phyloP scores from a whole-genome alignment of 2,797 vertebrate genomes.

The Ctenopoma kingsleyae region DNA sequence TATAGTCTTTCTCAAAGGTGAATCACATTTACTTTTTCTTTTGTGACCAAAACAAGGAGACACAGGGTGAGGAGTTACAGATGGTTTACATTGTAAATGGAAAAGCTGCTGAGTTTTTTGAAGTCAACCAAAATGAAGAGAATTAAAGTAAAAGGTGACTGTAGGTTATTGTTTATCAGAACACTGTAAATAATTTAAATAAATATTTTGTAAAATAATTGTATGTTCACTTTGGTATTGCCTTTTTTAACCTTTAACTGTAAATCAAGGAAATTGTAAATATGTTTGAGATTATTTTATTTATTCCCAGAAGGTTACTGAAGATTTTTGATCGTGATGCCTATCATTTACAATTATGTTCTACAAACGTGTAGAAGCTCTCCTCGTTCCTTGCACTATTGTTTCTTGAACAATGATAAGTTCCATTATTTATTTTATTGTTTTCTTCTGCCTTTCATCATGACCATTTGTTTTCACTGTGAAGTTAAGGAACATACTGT shows the following conservation, averaged over 20 bases:
- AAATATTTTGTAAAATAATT: constrained; percentile 69
- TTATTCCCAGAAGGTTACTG: constrained; percentile 74
- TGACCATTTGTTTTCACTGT: constrained; percentile 26
- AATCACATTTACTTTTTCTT: background rate
- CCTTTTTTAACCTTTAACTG: constrained; percentile 68
- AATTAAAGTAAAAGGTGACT: constrained; percentile 31
- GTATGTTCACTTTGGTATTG: constrained; percentile 46
- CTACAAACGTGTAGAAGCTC: background rate
- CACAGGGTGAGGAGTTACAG: constrained; percentile 3
- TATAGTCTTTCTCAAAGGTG: background rate
- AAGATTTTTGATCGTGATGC: constrained; percentile 38
- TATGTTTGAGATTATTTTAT: constrained; percentile 74
- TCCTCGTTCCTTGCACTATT: constrained; percentile 7
- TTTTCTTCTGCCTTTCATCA: background rate
- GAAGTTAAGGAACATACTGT: constrained; percentile 12
- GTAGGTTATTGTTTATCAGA: constrained; percentile 34
- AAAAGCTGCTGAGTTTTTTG: constrained; percentile 66
- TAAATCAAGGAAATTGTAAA: constrained; percentile 73
- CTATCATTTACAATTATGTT: background rate
- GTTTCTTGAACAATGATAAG: constrained; percentile 18
- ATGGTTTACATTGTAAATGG: constrained; percentile 54
- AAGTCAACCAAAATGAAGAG: constrained; percentile 69
- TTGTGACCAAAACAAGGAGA: constrained; percentile 4
- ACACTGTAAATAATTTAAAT: constrained; percentile 78
- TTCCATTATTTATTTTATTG: constrained; percentile 52